These are phyloP conservation scores for Salvelinus fontinalis DNA, from an alignment of 2,113 vertebrate species.

Conservation along the genomic window DNA sequence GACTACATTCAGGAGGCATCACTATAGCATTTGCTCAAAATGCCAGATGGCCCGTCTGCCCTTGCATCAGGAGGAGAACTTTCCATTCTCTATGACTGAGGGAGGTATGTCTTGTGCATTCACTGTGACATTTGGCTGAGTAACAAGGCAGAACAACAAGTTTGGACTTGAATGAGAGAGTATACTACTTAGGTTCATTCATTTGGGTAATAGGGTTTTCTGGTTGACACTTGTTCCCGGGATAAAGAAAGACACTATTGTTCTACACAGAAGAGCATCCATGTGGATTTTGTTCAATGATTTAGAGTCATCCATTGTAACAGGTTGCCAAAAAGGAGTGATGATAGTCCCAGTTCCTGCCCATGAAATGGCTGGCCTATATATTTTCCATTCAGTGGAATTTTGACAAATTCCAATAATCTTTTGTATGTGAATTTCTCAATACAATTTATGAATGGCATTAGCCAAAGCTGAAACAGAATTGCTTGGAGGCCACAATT, in stretches of 20 bases:
- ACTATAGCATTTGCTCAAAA: not conserved
- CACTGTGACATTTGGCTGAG: constrained; percentile 2
- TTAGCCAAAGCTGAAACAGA: constrained; percentile 31
- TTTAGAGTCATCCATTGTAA: constrained; percentile 12
- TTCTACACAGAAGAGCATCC: constrained; percentile 10
- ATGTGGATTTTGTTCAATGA: not conserved
- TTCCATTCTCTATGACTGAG: too few species aligned
- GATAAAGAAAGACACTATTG: not conserved
- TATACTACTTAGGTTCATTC: constrained; percentile 27
- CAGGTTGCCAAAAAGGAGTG: not conserved
- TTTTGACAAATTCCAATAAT: not conserved
- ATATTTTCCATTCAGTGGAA: constrained; percentile 1
- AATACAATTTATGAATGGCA: constrained; percentile 5
- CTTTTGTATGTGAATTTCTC: too few species aligned
- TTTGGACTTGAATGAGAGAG: constrained; percentile 21
- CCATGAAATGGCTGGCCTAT: constrained; percentile 10
- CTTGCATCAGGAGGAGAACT: too few species aligned
- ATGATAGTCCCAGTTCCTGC: not conserved
- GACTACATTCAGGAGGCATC: not conserved
- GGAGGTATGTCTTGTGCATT: not conserved
- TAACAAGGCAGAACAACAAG: constrained; percentile 35
- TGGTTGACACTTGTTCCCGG: constrained; percentile 6
- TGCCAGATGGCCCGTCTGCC: too few species aligned
- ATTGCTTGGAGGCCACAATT: constrained; percentile 37
- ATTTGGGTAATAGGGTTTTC: constrained; percentile 23